Conservation (phyloP, 2,888 invertebrate genomes). For the Folsomia manolachei region DNA sequence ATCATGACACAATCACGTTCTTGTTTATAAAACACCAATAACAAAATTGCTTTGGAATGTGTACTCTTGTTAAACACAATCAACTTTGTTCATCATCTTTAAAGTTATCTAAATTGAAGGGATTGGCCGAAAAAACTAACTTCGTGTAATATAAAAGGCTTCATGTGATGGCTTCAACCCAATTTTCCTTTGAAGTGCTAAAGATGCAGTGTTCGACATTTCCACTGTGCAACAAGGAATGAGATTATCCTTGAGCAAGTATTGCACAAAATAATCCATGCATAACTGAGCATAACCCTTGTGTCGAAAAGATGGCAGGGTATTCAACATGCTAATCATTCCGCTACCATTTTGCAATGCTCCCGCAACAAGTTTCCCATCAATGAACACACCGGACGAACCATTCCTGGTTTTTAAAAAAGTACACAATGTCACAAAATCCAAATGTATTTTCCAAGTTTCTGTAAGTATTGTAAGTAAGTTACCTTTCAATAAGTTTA, state of each 20-base stretch:
- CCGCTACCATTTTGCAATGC: slow-evolving; percentile 27
- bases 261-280: slow-evolving; percentile 25
- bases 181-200: slow-evolving; percentile 3
- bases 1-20: no score
- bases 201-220: not conserved
- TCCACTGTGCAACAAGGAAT: slow-evolving; percentile 16
- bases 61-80: no score
- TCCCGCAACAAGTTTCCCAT: slow-evolving; percentile 22
- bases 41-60: no score
- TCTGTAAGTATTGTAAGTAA: no score
- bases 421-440: no score
- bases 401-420: no score
- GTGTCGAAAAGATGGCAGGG: slow-evolving; percentile 9
- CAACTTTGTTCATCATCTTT: no score
- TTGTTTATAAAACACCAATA: no score
- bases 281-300: slow-evolving; percentile 27
- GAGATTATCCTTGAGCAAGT: not conserved
- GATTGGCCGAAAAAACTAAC: no score
- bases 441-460: no score
- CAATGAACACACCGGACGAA: slow-evolving; percentile 21
- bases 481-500: slow-evolving; percentile 18
- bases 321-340: slow-evolving; percentile 26
- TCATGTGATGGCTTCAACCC: slow-evolving; percentile 4
- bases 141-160: slow-evolving; percentile 1
- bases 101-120: no score